These are phyloP conservation scores for Maniola hyperantus DNA, from an alignment of 2,888 invertebrate species.

Conservation along the genomic window DNA sequence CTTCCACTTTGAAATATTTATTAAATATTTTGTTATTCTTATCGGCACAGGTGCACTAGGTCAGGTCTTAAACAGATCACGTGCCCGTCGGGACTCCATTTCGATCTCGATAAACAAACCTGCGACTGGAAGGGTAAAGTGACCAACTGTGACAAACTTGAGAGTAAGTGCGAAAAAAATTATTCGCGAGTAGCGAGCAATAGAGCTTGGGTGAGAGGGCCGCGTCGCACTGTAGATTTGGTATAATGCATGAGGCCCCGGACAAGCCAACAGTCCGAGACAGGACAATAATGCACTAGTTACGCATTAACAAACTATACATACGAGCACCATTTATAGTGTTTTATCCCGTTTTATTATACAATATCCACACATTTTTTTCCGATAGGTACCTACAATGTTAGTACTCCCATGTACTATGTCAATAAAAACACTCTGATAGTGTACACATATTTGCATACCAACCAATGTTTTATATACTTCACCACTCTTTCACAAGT, in stretches of 20 bases:
- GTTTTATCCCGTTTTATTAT: background rate
- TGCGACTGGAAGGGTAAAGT: slow-evolving; percentile 99
- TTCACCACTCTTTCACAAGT: background rate
- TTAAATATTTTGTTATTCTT: slow-evolving; percentile 78
- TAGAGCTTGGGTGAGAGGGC: slow-evolving; percentile 80
- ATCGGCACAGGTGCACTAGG: slow-evolving; percentile 93
- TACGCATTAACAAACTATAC: slow-evolving; percentile 59
- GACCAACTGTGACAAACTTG: slow-evolving; percentile 97
- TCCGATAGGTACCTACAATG: background rate
- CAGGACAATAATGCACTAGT: slow-evolving; percentile 54
- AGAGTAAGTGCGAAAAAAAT: slow-evolving; percentile 92
- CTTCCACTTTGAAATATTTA: slow-evolving; percentile 66
- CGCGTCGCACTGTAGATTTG: slow-evolving; percentile 79
- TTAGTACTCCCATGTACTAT: background rate
- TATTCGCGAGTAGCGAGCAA: slow-evolving; percentile 78
- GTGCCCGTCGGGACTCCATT: slow-evolving; percentile 98
- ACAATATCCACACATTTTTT: background rate
- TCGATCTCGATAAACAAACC: slow-evolving; percentile 98
- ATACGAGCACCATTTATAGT: slow-evolving; percentile 4
- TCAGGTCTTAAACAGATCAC: slow-evolving; percentile 98
- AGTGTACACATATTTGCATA: background rate
- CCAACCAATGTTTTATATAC: background rate
- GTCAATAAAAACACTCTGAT: slow-evolving; percentile 9
- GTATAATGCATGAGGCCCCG: slow-evolving; percentile 79
- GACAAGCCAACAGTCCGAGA: slow-evolving; percentile 57